Evolutionary conservation across 1,140 invertebrate genomes (phyloP).

Genomic region (Leptinotarsa lineolata): DNA sequence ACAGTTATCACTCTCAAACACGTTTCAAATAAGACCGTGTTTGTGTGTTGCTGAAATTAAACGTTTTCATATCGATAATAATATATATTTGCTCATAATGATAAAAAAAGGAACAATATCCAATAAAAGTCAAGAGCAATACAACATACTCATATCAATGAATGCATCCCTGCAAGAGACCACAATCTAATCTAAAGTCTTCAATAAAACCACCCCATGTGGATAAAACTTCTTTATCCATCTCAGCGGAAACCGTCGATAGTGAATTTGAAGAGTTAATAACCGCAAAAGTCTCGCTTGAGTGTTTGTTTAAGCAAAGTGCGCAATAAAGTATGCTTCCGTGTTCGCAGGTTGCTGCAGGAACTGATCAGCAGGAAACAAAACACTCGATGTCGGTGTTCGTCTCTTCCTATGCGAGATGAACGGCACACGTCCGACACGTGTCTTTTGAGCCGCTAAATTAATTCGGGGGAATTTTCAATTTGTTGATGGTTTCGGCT

Average conservation of each 20-base stretch:
- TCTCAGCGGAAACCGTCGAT: slow-evolving; percentile 22
- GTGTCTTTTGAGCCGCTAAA: slow-evolving; percentile 28
- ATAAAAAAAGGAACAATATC: too few relatives aligned
- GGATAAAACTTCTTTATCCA: slow-evolving; percentile 13
- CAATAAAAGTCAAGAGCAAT: too few relatives aligned
- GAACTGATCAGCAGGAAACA: slow-evolving; percentile 28
- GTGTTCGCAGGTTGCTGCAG: slow-evolving; percentile 13
- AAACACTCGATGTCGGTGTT: slow-evolving; percentile 13
- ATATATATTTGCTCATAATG: too few relatives aligned
- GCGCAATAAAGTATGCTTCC: slow-evolving; percentile 26
- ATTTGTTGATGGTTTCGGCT: slow-evolving; percentile 26
- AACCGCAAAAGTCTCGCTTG: slow-evolving; percentile 28
- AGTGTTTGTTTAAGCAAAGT: slow-evolving; percentile 32
- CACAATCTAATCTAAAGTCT: neutral
- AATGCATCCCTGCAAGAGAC: too few relatives aligned
- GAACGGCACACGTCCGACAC: slow-evolving; percentile 12
- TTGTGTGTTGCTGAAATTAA: too few relatives aligned
- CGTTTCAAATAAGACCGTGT: too few relatives aligned
- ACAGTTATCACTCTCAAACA: too few relatives aligned
- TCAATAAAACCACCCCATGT: slow-evolving; percentile 15
- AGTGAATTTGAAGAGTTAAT: slow-evolving; percentile 30
- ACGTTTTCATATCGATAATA: too few relatives aligned
- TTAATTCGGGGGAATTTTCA: slow-evolving; percentile 27
- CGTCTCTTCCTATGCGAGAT: slow-evolving; percentile 15
- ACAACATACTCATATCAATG: too few relatives aligned